Base-by-base conservation (phyloP, 2,797 vertebrate genomes). In the Pangasius mekongensis region DNA sequence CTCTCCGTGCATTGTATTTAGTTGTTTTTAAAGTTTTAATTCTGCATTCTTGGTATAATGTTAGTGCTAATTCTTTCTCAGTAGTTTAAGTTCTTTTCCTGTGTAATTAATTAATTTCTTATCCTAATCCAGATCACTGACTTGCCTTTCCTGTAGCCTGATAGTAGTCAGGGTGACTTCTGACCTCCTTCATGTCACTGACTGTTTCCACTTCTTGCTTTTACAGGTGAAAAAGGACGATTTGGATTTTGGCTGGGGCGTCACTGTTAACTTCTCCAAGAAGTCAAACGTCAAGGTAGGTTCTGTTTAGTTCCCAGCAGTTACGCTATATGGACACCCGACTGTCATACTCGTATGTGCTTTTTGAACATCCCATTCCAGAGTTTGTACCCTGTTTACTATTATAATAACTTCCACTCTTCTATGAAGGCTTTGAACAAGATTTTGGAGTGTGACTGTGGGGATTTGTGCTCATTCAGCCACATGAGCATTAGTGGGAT, bases 211-310 rank as follows among this genome's bases (percentile, higher is more conserved):
- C 11, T 1, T 81, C 3, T 78, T 58, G 18, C 5, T 36, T 69
- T 76, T 54, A 11, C 88, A 99, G 99, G 98, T 99, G 2, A 98
- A 98, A 92, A 98, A 97, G 30, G 97, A 98, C 88, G 97, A 97
- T 2, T 95, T 96, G 62, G 98, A 99, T 95, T 99, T 98, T 83
- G 98, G 98, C 91, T 99, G 98, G 98, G 98, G 98, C 43, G 97
- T 98, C 3, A 97, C 99, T 0, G 97, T 99, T 18, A 99, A 99
- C 95, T 99, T 99, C 91, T 97, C 96, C 67, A 99, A 98, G 94
- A 99, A 99, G 90, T 92, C 98, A 0, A 99, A 99, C 52, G 96
- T 97, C 76, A 99, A 99, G 97, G 99, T 99, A 95, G 9, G 56
- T 3, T 66, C 0, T 1, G 0, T 74, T 58, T 0, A 5, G 11